Conservation (phyloP, 2,113 vertebrate genomes). For the Felis chaus region DNA sequence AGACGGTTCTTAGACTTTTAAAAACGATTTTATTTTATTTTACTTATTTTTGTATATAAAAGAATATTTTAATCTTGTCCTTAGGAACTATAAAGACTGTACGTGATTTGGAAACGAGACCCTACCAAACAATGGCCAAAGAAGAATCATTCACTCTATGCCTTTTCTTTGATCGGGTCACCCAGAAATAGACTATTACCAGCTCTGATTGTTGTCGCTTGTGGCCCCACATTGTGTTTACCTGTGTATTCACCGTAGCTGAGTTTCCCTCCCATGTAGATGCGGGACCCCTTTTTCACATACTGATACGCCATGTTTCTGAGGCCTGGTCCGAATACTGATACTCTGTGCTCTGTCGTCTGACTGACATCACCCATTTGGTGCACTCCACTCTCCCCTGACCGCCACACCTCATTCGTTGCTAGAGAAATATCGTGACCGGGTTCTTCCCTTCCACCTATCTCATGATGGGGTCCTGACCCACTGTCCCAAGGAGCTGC, state of each 20-base stretch:
- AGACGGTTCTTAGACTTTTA: neutral
- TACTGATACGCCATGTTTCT: constrained; percentile 96
- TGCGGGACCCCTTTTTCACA: constrained; percentile 93
- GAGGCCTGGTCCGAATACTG: constrained; percentile 95
- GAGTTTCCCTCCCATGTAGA: no score
- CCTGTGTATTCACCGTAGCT: no score
- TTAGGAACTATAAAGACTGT: constrained; percentile 75
- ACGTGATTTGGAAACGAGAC: constrained; percentile 76
- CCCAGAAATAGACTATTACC: constrained; percentile 95
- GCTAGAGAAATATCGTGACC: constrained; percentile 97
- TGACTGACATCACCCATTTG: constrained; percentile 92
- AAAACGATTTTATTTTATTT: neutral
- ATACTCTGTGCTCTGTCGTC: constrained; percentile 96
- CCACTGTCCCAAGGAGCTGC: constrained; percentile 95
- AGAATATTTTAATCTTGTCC: constrained; percentile 75
- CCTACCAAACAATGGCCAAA: constrained; percentile 68
- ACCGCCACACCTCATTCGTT: constrained; percentile 98
- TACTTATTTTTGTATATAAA: no score
- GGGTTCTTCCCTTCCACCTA: constrained; percentile 96
- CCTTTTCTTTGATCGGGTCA: constrained; percentile 88
- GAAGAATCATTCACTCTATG: constrained; percentile 80
- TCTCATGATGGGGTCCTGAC: constrained; percentile 97
- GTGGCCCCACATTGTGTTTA: no score
- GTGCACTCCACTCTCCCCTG: constrained; percentile 87
- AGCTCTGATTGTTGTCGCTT: no score